Evolutionary conservation across 2,797 vertebrate genomes (phyloP), one percentile per base, ranked within the genome.

Genomic region (Pseudochromis fuscus): DNA sequence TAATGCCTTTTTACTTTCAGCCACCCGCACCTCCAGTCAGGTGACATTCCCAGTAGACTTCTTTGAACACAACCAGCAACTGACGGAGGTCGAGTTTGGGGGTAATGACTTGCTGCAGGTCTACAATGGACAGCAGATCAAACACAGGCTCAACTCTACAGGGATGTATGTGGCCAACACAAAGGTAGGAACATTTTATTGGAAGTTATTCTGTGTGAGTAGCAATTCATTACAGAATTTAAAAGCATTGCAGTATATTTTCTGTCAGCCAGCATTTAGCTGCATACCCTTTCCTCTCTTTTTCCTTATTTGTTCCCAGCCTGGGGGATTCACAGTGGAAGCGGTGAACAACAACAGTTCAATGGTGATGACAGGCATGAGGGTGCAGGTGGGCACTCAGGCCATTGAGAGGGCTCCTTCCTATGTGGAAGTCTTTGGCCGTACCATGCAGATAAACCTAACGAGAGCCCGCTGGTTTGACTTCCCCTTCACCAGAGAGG

Each of bases 91-190:
- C 76, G 98, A 99, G 87, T 99, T 99, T 5, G 97, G 97, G 0
- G 98, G 98, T 31, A 99, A 98, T 3, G 98, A 99, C 83, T 95
- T 99, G 71, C 91, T 99, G 58, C 98, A 99, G 89, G 96, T 99
- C 65, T 99, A 99, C 88, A 99, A 99, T 0, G 97, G 96, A 42
- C 98, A 99, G 82, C 98, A 99, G 93, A 99, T 99, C 74, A 99
- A 98, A 91, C 98, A 99, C 89, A 94, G 98, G 1, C 96, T 99
- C 72, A 99, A 98, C 73, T 99, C 98, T 71, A 97, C 98, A 0
- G 98, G 98, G 93, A 99, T 99, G 98, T 99, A 99, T 35, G 97
- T 99, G 87, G 98, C 98, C 77, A 99, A 96, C 94, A 99, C 98
- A 2, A 99, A 99, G 97, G 98, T 99, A 90, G 5, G 49, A 2